phyloP scores from a whole-genome alignment of 2,797 vertebrate genomes.

The Takifugu ocellatus region DNA sequence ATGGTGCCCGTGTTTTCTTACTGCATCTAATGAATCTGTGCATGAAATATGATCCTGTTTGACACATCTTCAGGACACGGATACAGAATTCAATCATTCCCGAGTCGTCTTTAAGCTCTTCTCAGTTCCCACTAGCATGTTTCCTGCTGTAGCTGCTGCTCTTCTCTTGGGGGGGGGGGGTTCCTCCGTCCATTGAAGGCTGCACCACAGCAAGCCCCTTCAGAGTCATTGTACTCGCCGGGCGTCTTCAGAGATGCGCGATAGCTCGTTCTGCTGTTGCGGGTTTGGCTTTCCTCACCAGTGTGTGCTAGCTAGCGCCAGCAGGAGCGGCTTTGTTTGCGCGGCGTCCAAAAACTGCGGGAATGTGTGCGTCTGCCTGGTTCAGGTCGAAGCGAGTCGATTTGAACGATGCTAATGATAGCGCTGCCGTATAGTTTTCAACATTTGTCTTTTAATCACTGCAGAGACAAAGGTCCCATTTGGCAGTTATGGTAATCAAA shows the following conservation, averaged over 20 bases:
- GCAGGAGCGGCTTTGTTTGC: slow-evolving; percentile 1
- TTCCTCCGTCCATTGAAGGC: slow-evolving; percentile 18
- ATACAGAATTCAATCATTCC: too few species aligned
- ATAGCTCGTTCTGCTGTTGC: slow-evolving; percentile 31
- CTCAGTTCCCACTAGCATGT: slow-evolving; percentile 1
- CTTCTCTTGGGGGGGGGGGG: slow-evolving; percentile 25
- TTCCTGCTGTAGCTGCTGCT: slow-evolving; percentile 10
- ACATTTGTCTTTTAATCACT: slow-evolving; percentile 27
- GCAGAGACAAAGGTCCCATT: slow-evolving; percentile 18
- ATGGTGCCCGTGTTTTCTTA: too few species aligned
- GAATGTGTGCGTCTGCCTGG: background rate
- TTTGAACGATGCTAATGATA: background rate
- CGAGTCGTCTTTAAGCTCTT: too few species aligned
- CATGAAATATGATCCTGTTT: too few species aligned
- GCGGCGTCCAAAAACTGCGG: background rate
- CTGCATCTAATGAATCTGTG: too few species aligned
- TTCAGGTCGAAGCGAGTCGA: background rate
- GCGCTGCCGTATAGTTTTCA: slow-evolving; percentile 10
- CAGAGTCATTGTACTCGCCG: slow-evolving; percentile 41
- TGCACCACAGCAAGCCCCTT: slow-evolving; percentile 32
- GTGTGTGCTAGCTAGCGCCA: too few species aligned
- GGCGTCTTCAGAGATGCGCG: slow-evolving; percentile 26
- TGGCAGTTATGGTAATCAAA: slow-evolving; percentile 40
- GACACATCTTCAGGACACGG: too few species aligned
- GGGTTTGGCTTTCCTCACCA: too few species aligned